A percentile compares a stretch with the other conserved stretches of the same genome.
Evolutionary conservation across 2,888 invertebrate species (phyloP).

Genomic region (Platycheirus rosarum): DNA sequence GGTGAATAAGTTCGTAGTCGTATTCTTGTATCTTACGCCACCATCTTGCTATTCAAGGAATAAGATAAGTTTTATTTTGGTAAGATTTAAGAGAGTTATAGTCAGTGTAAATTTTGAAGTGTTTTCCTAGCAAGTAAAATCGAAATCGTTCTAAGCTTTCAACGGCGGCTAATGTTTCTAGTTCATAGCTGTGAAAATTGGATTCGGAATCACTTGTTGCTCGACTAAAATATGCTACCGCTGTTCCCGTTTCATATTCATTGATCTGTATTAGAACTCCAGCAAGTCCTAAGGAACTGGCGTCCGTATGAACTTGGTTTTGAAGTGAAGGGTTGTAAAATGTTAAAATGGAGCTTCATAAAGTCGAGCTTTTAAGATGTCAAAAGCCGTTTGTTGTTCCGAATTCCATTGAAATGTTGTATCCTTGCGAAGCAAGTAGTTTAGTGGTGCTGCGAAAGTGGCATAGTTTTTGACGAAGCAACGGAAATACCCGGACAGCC

Average conservation of each 20-base stretch:
- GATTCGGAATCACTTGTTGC: slow-evolving; percentile 16
- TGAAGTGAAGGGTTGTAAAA: slow-evolving; percentile 41
- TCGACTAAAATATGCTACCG: slow-evolving; percentile 44
- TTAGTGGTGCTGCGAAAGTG: slow-evolving; percentile 3
- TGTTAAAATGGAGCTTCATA: background rate
- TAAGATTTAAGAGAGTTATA: slow-evolving; percentile 31
- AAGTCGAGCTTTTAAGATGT: slow-evolving; percentile 2
- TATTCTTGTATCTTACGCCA: no score
- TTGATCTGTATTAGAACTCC: background rate
- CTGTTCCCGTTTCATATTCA: background rate
- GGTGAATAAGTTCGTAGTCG: no score
- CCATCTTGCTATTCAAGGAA: slow-evolving; percentile 29
- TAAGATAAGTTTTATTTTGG: slow-evolving; percentile 3
- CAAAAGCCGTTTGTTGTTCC: slow-evolving; percentile 4
- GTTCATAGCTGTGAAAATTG: no score
- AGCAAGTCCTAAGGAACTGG: slow-evolving; percentile 11
- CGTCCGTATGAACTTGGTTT: slow-evolving; percentile 50
- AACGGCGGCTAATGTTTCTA: background rate
- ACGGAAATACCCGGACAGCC: no score
- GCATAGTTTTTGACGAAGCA: slow-evolving; percentile 23
- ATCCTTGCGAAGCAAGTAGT: background rate
- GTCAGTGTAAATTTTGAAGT: slow-evolving; percentile 32
- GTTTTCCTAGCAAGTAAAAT: slow-evolving; percentile 44
- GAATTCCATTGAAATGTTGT: slow-evolving; percentile 2
- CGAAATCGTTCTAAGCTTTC: background rate